Conservation (phyloP, 2,113 vertebrate genomes). For the Montifringilla adamsi region DNA sequence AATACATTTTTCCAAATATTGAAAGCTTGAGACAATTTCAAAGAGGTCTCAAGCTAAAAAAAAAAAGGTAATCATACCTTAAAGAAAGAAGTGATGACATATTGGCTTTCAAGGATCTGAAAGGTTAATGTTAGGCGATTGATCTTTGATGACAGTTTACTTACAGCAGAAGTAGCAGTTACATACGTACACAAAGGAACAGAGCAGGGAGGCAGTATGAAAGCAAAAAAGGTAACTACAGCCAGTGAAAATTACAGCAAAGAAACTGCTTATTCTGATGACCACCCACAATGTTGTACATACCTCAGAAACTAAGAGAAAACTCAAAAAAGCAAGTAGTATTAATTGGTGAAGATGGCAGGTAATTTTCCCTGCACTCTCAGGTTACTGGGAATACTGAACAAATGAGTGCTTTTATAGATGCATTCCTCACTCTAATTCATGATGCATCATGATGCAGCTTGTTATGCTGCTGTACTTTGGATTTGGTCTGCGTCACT, state of each 20-base stretch:
- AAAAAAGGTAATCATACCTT: not conserved
- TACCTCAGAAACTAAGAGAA: not conserved
- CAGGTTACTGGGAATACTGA: not conserved
- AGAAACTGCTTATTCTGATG: not conserved
- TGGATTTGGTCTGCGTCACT: not conserved
- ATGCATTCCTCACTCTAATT: not conserved
- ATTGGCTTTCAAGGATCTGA: not conserved
- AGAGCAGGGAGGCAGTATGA: not conserved
- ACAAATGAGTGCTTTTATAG: not conserved
- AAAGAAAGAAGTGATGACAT: not conserved
- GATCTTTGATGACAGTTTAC: not conserved
- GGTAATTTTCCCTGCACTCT: not conserved
- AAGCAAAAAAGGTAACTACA: not conserved
- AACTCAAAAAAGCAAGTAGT: not conserved
- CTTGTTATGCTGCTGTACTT: not conserved
- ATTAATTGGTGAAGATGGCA: not conserved
- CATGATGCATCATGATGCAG: not conserved
- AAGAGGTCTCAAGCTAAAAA: not conserved
- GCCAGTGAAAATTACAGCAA: not conserved
- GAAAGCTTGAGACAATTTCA: not conserved
- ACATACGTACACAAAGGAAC: not conserved
- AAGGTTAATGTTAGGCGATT: not conserved
- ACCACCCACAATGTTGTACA: not conserved
- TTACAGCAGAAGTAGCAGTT: not conserved
- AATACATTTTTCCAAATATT: not conserved